These are phyloP conservation scores for Ophiothrix spiculata DNA, from an alignment of 35 echinoderm and acorn worm genomes.

Conservation along the genomic window DNA sequence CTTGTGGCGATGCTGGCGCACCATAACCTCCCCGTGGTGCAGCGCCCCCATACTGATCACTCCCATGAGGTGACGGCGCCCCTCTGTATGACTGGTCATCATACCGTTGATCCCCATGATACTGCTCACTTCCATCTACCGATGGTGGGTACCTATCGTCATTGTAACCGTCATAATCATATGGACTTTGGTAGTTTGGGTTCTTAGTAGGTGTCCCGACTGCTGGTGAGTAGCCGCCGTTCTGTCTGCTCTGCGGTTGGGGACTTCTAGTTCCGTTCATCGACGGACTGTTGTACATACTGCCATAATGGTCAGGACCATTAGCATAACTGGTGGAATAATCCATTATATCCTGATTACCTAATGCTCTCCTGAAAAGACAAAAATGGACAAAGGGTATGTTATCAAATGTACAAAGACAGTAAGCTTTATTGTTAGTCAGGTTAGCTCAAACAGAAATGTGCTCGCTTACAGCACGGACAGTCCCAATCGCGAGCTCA, in stretches of 20 bases:
- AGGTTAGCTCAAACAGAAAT: too few relatives aligned
- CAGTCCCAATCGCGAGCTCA: too few relatives aligned
- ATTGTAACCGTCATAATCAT: background rate
- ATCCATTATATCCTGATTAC: background rate
- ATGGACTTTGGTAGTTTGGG: background rate
- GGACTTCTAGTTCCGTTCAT: background rate
- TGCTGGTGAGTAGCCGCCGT: background rate
- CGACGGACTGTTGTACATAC: background rate
- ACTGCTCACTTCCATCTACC: background rate
- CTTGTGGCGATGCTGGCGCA: background rate
- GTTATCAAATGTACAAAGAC: too few relatives aligned
- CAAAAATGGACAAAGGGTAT: too few relatives aligned
- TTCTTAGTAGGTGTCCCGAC: background rate
- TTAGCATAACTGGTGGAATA: background rate
- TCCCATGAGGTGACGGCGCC: background rate
- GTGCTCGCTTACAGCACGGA: too few relatives aligned
- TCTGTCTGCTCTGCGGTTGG: background rate
- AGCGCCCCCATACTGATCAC: background rate
- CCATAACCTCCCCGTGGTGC: background rate
- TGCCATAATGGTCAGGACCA: slow-evolving; percentile 1
- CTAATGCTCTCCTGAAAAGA: background rate
- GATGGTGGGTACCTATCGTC: background rate
- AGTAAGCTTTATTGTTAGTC: too few relatives aligned
- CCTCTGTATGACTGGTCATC: background rate
- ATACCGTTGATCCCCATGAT: background rate